These are phyloP conservation scores for Salvelinus sp. DNA, from an alignment of 2,113 vertebrate species.

Conservation along the genomic window DNA sequence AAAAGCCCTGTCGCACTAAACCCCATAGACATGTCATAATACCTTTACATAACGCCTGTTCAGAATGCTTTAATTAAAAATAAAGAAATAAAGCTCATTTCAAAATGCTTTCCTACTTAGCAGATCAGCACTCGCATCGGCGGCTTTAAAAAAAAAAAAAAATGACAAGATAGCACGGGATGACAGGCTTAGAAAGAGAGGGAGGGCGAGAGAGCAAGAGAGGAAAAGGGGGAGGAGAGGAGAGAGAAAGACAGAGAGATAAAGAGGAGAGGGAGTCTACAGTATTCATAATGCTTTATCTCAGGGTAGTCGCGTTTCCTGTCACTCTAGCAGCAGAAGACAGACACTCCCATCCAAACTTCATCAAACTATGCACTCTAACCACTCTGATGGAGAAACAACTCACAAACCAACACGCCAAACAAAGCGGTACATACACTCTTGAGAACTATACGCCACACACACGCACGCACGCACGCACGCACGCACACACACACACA, in stretches of 20 bases:
- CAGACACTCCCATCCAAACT: background rate
- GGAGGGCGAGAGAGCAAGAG: background rate
- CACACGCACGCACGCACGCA: background rate
- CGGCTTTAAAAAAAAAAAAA: background rate
- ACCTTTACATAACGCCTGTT: slow-evolving; percentile 43
- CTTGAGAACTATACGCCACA: background rate
- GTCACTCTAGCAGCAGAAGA: background rate
- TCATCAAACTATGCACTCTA: background rate
- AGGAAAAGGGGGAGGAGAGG: background rate
- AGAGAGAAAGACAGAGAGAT: background rate
- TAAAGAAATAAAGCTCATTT: slow-evolving; percentile 32
- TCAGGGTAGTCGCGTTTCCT: background rate
- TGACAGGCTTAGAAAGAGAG: background rate
- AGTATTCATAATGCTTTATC: background rate
- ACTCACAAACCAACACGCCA: background rate
- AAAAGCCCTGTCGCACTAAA: slow-evolving; percentile 22
- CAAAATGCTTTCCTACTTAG: slow-evolving; percentile 18
- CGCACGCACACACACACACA: too few species aligned
- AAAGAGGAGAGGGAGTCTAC: background rate
- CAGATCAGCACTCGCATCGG: background rate
- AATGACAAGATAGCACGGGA: background rate
- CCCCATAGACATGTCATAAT: slow-evolving; percentile 29
- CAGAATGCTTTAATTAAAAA: slow-evolving; percentile 45
- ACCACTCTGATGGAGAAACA: background rate
- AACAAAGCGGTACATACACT: background rate